Percentiles rank a stretch among this genome's conserved stretches.
Conservation (phyloP, 2,888 invertebrate genomes). For the Beris chalybata region DNA sequence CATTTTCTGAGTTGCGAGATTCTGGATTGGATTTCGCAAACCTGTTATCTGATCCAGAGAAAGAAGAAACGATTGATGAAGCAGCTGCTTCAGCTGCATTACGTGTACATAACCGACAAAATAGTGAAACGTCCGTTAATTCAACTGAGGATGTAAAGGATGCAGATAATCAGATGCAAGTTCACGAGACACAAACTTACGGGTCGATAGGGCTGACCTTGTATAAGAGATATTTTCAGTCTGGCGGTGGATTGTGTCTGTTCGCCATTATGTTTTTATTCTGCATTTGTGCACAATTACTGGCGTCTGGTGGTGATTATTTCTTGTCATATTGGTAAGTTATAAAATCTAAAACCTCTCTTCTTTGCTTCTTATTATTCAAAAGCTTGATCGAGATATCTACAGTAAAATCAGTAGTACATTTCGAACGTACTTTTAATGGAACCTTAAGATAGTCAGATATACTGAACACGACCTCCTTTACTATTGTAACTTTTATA, state of each 20-base stretch:
- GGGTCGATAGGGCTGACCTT: slow-evolving; percentile 65
- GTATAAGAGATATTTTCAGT: slow-evolving; percentile 70
- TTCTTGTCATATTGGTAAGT: slow-evolving; percentile 72
- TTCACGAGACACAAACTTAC: slow-evolving; percentile 63
- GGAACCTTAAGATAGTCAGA: too few relatives aligned
- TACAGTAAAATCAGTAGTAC: too few relatives aligned
- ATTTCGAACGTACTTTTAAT: too few relatives aligned
- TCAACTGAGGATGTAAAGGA: slow-evolving; percentile 60
- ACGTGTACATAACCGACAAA: slow-evolving; percentile 49
- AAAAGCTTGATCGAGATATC: too few relatives aligned
- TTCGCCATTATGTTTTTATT: slow-evolving; percentile 64
- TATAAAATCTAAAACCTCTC: not conserved
- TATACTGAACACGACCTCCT: too few relatives aligned
- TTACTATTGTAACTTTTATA: too few relatives aligned
- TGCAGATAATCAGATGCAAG: slow-evolving; percentile 50
- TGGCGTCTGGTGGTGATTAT: slow-evolving; percentile 76
- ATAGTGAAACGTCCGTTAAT: slow-evolving; percentile 57
- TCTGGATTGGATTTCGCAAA: slow-evolving; percentile 78
- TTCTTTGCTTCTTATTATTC: too few relatives aligned
- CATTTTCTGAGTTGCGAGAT: slow-evolving; percentile 71
- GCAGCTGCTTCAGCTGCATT: slow-evolving; percentile 45
- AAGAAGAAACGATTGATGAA: slow-evolving; percentile 46
- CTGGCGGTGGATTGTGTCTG: slow-evolving; percentile 69
- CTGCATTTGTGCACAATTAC: slow-evolving; percentile 67
- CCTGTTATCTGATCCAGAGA: slow-evolving; percentile 63